Evolutionary conservation across 2,888 invertebrate genomes (phyloP), one percentile per base, ranked within the genome.

Genomic region (Macroteleia sp.): DNA sequence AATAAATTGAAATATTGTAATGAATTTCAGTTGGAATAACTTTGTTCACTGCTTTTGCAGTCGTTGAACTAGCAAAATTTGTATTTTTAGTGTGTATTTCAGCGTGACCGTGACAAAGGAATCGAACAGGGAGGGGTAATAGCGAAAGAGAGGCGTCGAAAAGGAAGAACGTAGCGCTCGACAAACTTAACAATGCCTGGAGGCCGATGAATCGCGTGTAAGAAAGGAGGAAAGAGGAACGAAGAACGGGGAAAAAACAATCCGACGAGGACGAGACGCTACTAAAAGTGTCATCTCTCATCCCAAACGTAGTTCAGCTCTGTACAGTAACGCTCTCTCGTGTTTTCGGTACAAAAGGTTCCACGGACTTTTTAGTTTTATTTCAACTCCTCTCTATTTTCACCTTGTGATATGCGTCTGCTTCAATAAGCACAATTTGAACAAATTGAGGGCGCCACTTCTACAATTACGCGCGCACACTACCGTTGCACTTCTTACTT

Each of bases 141-240:
- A 54, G 66, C 36, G 69, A 70, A 50, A 77, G 74, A 70, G 70
- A 75, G 73, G 70, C 80, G 71, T 74, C 66, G 59, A 48, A 70
- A 61, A 70, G 34, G 69, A 28, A 67, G 67, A 59, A 42, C 28
- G 61, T 71, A 64, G 67, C 46, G 48, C 79, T 52, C 34, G 80
- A 71, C 83, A 83, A 86, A 85, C 82, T 85, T 85, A 85, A 87
- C 87, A 86, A 88, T 86, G 84, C 84, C 87, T 81, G 69, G 64
- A 81, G 85, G 86, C 85, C 75, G 81, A 77, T 74, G 80, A 76
- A 80, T 70, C 74, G 78, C 81, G 77, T 59, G 67, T 80, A 71
- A 66, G 69, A 74, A 79, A 59, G 41, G 71, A 77, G 70, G 70
- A 76, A 75, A 57, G 67, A 56, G 66, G 75, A 67, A 59, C 36